A percentile compares a stretch with the other conserved stretches of the same genome.
phyloP scores from a whole-genome alignment of 2,888 invertebrate species.

The Nemapogon koenigi region DNA sequence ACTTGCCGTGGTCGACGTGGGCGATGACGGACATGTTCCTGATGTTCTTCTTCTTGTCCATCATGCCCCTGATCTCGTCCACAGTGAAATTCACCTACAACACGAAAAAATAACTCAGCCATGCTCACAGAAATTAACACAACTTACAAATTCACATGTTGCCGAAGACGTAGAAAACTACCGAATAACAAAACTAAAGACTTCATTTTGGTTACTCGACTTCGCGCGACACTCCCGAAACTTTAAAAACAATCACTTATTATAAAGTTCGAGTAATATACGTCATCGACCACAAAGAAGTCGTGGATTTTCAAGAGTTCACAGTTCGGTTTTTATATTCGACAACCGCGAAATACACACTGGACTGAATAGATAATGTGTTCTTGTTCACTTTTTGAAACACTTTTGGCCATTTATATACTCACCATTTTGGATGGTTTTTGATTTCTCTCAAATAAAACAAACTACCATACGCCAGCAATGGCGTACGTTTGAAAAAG shows the following conservation, averaged over 20 bases:
- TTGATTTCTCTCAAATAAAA: conserved; percentile 75
- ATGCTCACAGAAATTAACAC: not conserved
- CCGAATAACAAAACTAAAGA: no score
- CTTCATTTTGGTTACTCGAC: no score
- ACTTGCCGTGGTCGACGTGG: conserved; percentile 99
- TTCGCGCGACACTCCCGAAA: no score
- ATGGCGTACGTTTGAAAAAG: conserved; percentile 89
- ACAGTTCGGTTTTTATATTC: conserved; percentile 22
- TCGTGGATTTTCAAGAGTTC: conserved; percentile 26
- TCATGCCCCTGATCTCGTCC: conserved; percentile 99
- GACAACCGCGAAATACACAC: conserved; percentile 37
- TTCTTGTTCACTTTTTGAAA: conserved; percentile 30
- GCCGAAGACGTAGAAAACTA: no score
- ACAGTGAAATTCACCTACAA: conserved; percentile 99
- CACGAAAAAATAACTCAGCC: not conserved
- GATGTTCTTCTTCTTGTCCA: conserved; percentile 99
- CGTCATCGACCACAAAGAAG: conserved; percentile 54
- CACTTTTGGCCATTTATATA: conserved; percentile 38
- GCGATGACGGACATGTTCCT: conserved; percentile 99
- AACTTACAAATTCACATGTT: no score
- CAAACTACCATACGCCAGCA: conserved; percentile 83
- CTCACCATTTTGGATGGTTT: conserved; percentile 86
- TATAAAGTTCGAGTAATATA: no score
- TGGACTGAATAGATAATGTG: conserved; percentile 26
- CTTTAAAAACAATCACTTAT: no score